These are phyloP conservation scores for Andinoacara biseriatus DNA, from an alignment of 2,113 vertebrate species.

Conservation along the genomic window DNA sequence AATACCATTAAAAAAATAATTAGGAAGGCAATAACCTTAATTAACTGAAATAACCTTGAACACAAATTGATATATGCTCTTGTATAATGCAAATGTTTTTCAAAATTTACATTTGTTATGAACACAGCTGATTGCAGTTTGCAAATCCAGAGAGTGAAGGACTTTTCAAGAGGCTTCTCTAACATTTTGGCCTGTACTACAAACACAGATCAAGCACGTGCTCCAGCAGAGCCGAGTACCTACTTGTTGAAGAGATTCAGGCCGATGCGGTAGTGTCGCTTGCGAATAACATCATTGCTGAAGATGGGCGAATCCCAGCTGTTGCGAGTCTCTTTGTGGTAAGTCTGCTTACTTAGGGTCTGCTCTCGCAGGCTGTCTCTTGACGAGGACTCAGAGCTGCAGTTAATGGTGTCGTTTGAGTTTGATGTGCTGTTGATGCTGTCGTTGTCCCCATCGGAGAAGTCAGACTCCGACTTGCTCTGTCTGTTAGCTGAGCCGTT, in stretches of 20 bases:
- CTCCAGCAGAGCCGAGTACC: constrained; percentile 68
- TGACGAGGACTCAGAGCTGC: constrained; percentile 96
- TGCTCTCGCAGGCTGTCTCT: constrained; percentile 95
- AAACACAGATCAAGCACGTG: constrained; percentile 3
- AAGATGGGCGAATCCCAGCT: constrained; percentile 99
- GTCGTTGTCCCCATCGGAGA: constrained; percentile 97
- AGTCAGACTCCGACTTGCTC: constrained; percentile 96
- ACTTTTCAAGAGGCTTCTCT: background rate
- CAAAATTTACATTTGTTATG: background rate
- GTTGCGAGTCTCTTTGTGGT: constrained; percentile 98
- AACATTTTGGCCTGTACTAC: background rate
- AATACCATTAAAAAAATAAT: background rate
- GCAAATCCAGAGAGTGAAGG: background rate
- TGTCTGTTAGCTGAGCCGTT: constrained; percentile 93
- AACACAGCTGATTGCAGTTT: background rate
- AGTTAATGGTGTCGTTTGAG: constrained; percentile 98
- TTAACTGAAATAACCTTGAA: too few relatives aligned
- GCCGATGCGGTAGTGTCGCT: constrained; percentile 96
- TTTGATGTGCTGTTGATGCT: constrained; percentile 99
- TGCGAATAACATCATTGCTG: constrained; percentile 96
- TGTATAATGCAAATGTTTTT: background rate
- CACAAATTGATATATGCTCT: background rate
- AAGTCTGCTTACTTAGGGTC: constrained; percentile 95
- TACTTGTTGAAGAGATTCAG: constrained; percentile 99
- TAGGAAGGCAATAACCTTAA: background rate